Conservation (phyloP, 2,797 vertebrate genomes). For the Tadarida brasiliensis region DNA sequence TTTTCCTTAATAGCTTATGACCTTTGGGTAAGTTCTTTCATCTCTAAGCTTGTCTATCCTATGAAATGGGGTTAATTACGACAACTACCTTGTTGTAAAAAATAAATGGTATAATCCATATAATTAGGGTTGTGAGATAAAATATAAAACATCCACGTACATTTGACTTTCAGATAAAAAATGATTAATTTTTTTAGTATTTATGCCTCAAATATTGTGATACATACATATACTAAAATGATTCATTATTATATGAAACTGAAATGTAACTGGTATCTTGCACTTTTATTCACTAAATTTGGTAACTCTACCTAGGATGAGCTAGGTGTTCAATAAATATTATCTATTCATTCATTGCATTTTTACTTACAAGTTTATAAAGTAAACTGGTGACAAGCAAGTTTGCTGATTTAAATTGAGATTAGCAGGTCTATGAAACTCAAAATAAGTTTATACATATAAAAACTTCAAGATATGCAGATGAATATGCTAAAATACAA, state of each 20-base stretch:
- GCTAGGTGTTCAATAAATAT: neutral
- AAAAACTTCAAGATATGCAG: slow-evolving; percentile 68
- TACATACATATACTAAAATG: neutral
- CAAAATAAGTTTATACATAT: slow-evolving; percentile 48
- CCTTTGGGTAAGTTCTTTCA: neutral
- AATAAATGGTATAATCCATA: neutral
- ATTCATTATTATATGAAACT: neutral
- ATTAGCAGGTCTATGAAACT: slow-evolving; percentile 32
- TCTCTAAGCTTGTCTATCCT: neutral
- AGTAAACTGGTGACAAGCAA: neutral
- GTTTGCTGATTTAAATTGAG: neutral
- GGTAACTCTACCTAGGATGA: neutral
- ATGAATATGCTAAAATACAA: slow-evolving; percentile 75
- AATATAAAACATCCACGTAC: neutral
- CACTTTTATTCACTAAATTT: neutral
- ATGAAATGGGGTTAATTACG: neutral
- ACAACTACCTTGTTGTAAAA: neutral
- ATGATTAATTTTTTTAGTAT: neutral
- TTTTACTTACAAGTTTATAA: neutral
- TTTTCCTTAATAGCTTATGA: neutral
- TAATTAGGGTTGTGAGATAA: neutral
- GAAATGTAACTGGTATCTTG: neutral
- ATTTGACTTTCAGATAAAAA: slow-evolving; percentile 18
- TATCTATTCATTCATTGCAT: neutral
- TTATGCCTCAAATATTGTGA: neutral